Percentiles rank a stretch among this genome's conserved stretches.
Evolutionary conservation across 2,797 vertebrate genomes (phyloP).

Genomic region (Cephalopachus bancanus): DNA sequence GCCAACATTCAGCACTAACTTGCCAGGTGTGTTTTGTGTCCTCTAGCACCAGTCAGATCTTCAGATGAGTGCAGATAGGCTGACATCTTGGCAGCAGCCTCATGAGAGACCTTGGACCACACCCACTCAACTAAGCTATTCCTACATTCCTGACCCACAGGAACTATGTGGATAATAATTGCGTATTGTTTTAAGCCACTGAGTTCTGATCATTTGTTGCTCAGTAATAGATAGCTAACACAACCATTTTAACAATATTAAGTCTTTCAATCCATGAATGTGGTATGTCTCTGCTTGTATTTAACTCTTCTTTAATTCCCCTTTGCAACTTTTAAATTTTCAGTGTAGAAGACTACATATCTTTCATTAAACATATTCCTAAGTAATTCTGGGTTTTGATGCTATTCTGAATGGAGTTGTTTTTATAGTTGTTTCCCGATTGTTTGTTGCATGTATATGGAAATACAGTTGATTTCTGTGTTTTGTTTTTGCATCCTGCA

Average conservation of each 20-base stretch:
- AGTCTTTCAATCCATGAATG: not conserved
- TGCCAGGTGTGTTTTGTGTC: not conserved
- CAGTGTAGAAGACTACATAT: not conserved
- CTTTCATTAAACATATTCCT: constrained; percentile 47
- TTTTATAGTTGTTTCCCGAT: constrained; percentile 51
- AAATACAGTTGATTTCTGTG: not conserved
- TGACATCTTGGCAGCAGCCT: constrained; percentile 1
- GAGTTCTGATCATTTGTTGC: not conserved
- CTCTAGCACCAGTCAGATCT: not conserved
- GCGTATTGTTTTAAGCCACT: not conserved
- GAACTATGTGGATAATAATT: not conserved
- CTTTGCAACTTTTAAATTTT: constrained; percentile 12
- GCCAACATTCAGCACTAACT: not conserved
- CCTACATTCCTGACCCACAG: not conserved
- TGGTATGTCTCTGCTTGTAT: not conserved
- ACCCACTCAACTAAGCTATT: not conserved
- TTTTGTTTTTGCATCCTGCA: not conserved
- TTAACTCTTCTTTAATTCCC: constrained; percentile 13
- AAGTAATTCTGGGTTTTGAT: constrained; percentile 31
- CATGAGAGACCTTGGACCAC: not conserved
- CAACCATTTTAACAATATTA: not conserved
- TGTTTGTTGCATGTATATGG: not conserved
- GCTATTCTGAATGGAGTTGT: constrained; percentile 47
- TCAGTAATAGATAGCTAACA: not conserved
- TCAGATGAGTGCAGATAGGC: not conserved